These are phyloP conservation scores for Myiozetetes cayanensis DNA, from an alignment of 2,113 vertebrate species.

Conservation along the genomic window DNA sequence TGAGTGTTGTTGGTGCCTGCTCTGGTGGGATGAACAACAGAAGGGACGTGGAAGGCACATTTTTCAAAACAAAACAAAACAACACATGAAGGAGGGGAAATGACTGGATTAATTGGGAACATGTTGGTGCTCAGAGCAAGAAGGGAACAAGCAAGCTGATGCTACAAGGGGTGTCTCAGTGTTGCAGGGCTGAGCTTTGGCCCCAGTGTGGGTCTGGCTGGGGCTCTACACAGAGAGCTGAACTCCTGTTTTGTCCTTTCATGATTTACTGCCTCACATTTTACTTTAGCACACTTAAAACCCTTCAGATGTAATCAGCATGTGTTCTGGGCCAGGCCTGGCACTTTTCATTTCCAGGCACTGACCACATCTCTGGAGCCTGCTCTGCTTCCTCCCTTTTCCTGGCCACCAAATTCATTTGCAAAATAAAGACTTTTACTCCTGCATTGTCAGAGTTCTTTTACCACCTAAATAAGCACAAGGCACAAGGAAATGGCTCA, in stretches of 20 bases:
- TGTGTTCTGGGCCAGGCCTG: not conserved
- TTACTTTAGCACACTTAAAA: not conserved
- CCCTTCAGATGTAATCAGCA: not conserved
- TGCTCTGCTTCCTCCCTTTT: not conserved
- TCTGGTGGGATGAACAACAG: not conserved
- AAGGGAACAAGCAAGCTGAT: not conserved
- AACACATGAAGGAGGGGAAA: rapidly evolving
- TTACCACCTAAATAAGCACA: not conserved
- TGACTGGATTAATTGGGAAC: not conserved
- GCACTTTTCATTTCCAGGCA: not conserved
- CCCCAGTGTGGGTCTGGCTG: not conserved
- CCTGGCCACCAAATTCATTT: not conserved
- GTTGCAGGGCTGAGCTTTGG: not conserved
- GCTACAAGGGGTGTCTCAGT: not conserved
- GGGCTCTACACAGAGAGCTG: not conserved
- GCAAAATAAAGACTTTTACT: not conserved
- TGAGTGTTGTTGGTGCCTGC: not conserved
- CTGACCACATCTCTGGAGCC: not conserved
- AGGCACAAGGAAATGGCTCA: not conserved
- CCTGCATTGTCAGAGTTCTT: not conserved
- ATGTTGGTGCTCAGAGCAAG: not conserved
- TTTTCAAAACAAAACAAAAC: not conserved
- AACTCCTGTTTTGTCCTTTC: not conserved
- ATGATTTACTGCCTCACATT: not conserved
- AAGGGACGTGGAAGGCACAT: not conserved